Evolutionary conservation across 1,140 invertebrate species (phyloP), one percentile per base, ranked within the genome.

Genomic region (Zeugodacus cucurbitae): DNA sequence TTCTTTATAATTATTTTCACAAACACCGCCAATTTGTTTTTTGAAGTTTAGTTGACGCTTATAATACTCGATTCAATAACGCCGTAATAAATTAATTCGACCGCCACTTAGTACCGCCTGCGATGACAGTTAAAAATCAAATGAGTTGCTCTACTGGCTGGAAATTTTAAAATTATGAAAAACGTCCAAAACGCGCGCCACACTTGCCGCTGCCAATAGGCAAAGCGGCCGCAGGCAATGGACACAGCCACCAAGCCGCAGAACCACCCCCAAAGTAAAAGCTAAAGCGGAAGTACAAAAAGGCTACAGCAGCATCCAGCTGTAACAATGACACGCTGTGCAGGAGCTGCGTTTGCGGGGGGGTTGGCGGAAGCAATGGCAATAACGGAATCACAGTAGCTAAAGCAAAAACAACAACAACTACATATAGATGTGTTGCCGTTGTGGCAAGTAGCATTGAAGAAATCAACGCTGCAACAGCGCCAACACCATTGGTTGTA

Each of bases 111-210:
- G 78, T 20, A 86, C 91, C 90, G 90, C 74, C 88, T 89, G 87
- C 91, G 91, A 92, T 93, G 92, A 92, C 92, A 93, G 92, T 92
- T 93, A 90, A 93, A 90, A 92, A 93, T 93, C 91, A 93, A 93
- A 93, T 93, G 91, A 91, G 88, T 74, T 41, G 89, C 37, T 58
- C 88, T 88, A 89, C 87, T 86, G 87, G 88, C 86, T 34, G 86
- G 48, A 67, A 88, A 89, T 92, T 92, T 92, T 91, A 92, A 92
- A 92, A 92, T 92, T 92, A 92, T 92, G 90, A 92, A 92, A 90
- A 88, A 58, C 88, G 85, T 64, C 67, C 86, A 86, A 88, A 88
- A 86, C 86, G 82, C 87, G 87, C 54, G 62, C 62, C 62, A 67
- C 59, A 87, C 44, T 34, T 87, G 85, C 32, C 82, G n/a, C 59